Conservation (phyloP, 2,113 vertebrate species). For the Electrona antarctica region DNA sequence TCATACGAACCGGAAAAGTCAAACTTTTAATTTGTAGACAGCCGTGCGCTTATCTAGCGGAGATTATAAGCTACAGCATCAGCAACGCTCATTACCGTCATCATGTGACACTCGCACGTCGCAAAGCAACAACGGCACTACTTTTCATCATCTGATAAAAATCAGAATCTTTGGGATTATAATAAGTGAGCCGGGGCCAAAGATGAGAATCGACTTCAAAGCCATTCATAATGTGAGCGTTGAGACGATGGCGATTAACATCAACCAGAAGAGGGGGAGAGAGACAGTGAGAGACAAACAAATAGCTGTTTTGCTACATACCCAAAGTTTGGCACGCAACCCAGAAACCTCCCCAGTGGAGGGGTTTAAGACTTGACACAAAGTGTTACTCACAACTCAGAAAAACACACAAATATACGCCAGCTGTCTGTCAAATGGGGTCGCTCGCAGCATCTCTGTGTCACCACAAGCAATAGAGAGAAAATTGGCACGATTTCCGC, state of each 20-base stretch:
- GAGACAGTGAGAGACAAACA: slow-evolving; percentile 49
- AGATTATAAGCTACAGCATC: slow-evolving; percentile 35
- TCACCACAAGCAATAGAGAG: slow-evolving; percentile 76
- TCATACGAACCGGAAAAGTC: not conserved
- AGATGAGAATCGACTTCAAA: slow-evolving; percentile 62
- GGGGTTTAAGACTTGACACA: not conserved
- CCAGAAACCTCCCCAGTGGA: too few relatives aligned
- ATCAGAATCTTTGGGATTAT: slow-evolving; percentile 63
- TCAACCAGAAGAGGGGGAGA: slow-evolving; percentile 36
- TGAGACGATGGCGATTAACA: slow-evolving; percentile 63
- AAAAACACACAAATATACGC: slow-evolving; percentile 33
- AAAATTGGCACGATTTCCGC: slow-evolving; percentile 79
- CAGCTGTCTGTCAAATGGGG: slow-evolving; percentile 82
- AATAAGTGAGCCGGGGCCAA: slow-evolving; percentile 43
- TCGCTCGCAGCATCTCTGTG: slow-evolving; percentile 73
- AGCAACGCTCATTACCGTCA: slow-evolving; percentile 49
- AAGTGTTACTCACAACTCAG: slow-evolving; percentile 55
- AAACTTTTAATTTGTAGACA: slow-evolving; percentile 2
- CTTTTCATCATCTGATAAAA: slow-evolving; percentile 72
- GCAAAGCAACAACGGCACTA: slow-evolving; percentile 70
- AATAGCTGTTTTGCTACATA: not conserved
- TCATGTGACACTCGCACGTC: slow-evolving; percentile 39
- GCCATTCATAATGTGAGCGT: slow-evolving; percentile 44
- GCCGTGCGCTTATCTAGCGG: slow-evolving; percentile 36
- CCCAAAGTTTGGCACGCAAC: too few relatives aligned